Base-by-base conservation (phyloP, 2,888 invertebrate species). In the Hemithea aestivaria region DNA sequence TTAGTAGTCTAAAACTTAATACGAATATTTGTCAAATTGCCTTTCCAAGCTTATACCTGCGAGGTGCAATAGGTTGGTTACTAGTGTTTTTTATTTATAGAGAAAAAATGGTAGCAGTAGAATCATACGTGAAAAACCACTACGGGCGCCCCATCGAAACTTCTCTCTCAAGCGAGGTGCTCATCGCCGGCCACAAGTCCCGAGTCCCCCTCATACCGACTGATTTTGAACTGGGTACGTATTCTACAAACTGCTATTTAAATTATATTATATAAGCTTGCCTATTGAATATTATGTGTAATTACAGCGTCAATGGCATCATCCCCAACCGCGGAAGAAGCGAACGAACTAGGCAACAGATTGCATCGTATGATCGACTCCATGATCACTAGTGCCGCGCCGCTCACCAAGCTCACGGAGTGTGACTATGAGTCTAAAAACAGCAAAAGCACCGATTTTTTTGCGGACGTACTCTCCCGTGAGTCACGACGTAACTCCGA, bases 81-180 rank as follows among this genome's bases (percentile, higher is more conserved):
- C n/a, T n/a, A n/a, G n/a, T n/a, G n/a, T n/a, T n/a, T 16, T 16
- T 16, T 5, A 16, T 16, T 51, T 66, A 61, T 48, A 75, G 67
- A 46, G 68, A 70, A 53, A 78, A 73, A 49, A 72, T 71, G 66
- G 66, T 65, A 36, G 66, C 66, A n/a, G 70, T 73, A 35, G 78
- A 76, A 49, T 61, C 73, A n/a, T 72, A 78, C 56, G 59, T 74
- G 27, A 73, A 71, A 42, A 66, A 42, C 50, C 72, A 73, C 45
- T 75, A 63, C 51, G 67, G 70, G 23, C 37, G 44, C 16, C 5
- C 16, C 16, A 16, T 16, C 16, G 16, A 16, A 2, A 5, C 16
- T 16, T 25, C 49, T 25, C 21, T 37, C n/a, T 36, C 52, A 9
- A 36, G 27, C 29, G 53, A 58, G 20, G 40, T 31, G 10, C 32